Evolutionary conservation across 2,888 invertebrate species (phyloP).

Genomic region (Congeria kusceri): DNA sequence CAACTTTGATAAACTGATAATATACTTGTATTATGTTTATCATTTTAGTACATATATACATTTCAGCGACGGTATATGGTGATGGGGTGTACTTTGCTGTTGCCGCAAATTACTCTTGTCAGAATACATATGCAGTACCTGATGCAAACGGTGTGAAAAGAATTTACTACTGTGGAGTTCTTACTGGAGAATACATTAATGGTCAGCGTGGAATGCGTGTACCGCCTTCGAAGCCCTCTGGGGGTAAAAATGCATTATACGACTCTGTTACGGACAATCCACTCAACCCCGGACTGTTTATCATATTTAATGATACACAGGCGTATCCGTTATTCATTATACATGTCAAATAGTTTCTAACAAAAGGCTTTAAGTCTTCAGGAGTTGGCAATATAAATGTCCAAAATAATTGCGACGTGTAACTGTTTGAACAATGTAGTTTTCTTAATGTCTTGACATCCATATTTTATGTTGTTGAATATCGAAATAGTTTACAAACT

Average conservation of each 20-base stretch:
- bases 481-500: no score
- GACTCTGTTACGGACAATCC: slow-evolving; percentile 77
- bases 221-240: slow-evolving; percentile 65
- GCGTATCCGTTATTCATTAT: slow-evolving; percentile 72
- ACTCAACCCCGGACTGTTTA: slow-evolving; percentile 70
- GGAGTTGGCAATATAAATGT: no score
- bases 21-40: no score
- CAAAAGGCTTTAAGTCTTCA: no score
- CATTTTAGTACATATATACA: no score
- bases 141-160: slow-evolving; percentile 63
- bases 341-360: not conserved
- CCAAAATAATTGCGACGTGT: no score
- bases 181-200: slow-evolving; percentile 70
- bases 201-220: slow-evolving; percentile 65
- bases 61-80: slow-evolving; percentile 77
- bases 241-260: slow-evolving; percentile 58
- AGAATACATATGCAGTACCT: slow-evolving; percentile 64
- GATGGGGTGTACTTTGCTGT: slow-evolving; percentile 82
- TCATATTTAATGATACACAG: slow-evolving; percentile 81
- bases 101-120: slow-evolving; percentile 71
- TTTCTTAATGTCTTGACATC: no score
- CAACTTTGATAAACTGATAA: no score
- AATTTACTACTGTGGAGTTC: slow-evolving; percentile 75
- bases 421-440: no score
- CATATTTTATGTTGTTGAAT: no score